Base-by-base conservation (phyloP, 2,888 invertebrate species). In the Iselma pallidipennis region DNA sequence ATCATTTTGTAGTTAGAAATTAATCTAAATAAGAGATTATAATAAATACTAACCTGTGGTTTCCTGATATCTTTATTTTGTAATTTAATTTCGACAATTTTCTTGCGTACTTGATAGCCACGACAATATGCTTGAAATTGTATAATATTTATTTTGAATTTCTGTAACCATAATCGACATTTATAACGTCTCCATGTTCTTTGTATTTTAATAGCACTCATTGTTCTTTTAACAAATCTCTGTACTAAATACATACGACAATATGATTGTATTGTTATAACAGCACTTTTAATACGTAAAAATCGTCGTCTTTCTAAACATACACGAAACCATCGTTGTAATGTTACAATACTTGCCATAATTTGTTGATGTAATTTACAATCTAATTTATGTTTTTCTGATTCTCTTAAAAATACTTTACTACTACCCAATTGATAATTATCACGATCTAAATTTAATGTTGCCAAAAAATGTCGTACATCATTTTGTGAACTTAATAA, bases 321-420 rank as follows among this genome's bases (percentile, higher is more conserved):
- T 0, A 92, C 89, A 37, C 95, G 86, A 82, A 94, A 93, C 95
- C 95, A 96, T 66, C 94, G 84, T 82, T 98, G 97, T 73, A 98
- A 91, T 14, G 91, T 90, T 66, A 95, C 90, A 75, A 97, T 96
- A 73, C 94, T 91, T 57, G 92, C 90, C 88, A 97, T 94, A 70
- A 97, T 96, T 80, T 95, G 94, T 78, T 95, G 92, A 81, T 98
- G 97, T 56, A 98, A 85, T 71, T 92, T 89, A 76, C 94, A 93
- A 79, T 98, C 97, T 67, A 97, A 83, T 78, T 94, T 92, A 72
- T 94, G 89, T 82, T 97, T 96, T 81, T 97, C 96, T 26, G 94
- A 92, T 80, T 97, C 97, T 42, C 97, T 87, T 84, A 97, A 88
- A 79, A 96, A 97, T 66, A 97, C 93, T 84, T 97, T 97, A 16